phyloP scores from a whole-genome alignment of 2,888 invertebrate species.

The Diaphora mendica region DNA sequence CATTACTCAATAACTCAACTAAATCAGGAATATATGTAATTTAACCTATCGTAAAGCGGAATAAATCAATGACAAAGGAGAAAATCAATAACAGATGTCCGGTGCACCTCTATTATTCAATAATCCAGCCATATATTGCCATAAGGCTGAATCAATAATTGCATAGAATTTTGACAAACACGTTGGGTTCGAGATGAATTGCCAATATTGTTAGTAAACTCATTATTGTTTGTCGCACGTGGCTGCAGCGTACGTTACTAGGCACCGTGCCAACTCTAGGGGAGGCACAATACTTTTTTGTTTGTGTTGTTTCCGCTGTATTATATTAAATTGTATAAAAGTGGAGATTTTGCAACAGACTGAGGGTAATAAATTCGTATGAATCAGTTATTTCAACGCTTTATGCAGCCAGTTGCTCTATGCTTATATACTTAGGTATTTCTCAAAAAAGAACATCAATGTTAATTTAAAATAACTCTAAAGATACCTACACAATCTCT shows the following conservation, averaged over 20 bases:
- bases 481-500: background rate
- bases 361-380: background rate
- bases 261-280: constrained; percentile 70
- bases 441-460: background rate
- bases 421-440: too few relatives aligned
- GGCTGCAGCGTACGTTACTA: constrained; percentile 63
- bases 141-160: constrained; percentile 15
- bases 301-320: constrained; percentile 44
- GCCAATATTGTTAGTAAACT: constrained; percentile 60
- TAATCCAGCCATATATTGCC: background rate
- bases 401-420: background rate
- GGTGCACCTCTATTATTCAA: background rate
- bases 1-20: background rate
- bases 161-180: constrained; percentile 25
- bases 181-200: constrained; percentile 48
- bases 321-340: constrained; percentile 29
- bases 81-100: background rate
- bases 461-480: background rate
- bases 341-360: constrained; percentile 31
- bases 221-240: constrained; percentile 66
- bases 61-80: background rate
- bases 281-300: constrained; percentile 54
- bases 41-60: background rate
- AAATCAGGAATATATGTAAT: background rate
- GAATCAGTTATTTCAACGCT: background rate